A percentile compares a stretch with the other conserved stretches of the same genome.
Conservation (phyloP, 2,888 invertebrate species). For the Allacma fusca region DNA sequence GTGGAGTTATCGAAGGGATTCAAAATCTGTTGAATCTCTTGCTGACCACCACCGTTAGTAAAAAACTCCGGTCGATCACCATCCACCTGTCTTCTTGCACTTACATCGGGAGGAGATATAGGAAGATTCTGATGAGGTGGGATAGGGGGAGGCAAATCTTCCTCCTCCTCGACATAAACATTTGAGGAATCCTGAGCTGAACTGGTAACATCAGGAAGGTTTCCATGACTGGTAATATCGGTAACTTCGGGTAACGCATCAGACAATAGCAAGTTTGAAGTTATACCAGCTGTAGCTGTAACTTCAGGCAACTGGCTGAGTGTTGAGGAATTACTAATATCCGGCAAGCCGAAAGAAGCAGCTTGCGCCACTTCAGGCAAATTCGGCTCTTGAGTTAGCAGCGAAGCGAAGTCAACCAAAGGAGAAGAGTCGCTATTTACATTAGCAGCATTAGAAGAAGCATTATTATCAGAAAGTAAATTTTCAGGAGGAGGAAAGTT, state of each 20-base stretch:
- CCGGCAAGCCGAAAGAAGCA: conserved; percentile 1
- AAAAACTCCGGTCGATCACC: not conserved
- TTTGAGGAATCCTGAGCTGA: not conserved
- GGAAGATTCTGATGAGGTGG: conserved; percentile 39
- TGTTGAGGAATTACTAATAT: conserved; percentile 14
- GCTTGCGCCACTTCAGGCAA: not conserved
- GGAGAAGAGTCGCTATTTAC: not conserved
- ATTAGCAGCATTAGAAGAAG: not conserved
- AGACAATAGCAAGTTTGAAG: not conserved
- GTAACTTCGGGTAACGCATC: not conserved
- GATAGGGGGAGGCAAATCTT: conserved; percentile 36
- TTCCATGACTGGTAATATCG: conserved; percentile 1
- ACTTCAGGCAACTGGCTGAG: not conserved
- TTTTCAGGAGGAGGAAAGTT: not conserved
- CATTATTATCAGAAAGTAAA: not conserved
- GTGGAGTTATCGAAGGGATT: not conserved
- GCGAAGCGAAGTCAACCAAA: not conserved
- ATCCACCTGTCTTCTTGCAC: not conserved
- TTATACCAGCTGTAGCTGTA: not conserved
- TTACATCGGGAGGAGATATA: not conserved
- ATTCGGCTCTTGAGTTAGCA: not conserved
- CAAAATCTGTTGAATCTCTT: not conserved
- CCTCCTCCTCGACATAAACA: not conserved
- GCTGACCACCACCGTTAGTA: not conserved
- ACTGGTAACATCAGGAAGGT: conserved; percentile 33